Percentiles rank a stretch among this genome's conserved stretches.
Conservation (phyloP, 2,888 invertebrate species). For the Amphipoea oculea region DNA sequence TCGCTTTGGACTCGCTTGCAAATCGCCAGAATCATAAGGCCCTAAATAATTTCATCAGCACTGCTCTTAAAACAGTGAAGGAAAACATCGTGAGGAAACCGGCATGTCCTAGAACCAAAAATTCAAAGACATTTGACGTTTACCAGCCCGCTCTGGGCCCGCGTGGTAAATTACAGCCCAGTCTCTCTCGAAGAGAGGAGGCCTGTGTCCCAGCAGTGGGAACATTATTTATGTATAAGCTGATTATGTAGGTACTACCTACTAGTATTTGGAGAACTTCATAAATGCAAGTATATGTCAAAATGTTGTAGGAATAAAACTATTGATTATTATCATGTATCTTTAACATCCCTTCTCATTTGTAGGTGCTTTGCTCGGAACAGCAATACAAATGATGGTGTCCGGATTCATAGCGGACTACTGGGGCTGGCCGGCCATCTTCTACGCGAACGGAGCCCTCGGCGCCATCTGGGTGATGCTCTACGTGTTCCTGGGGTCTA, state of each 20-base stretch:
- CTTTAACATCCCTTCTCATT: conserved; percentile 29
- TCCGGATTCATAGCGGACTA: conserved; percentile 83
- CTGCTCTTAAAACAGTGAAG: too few relatives aligned
- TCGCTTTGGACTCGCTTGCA: too few relatives aligned
- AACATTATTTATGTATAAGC: background rate
- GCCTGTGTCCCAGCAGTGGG: background rate
- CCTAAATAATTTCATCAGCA: too few relatives aligned
- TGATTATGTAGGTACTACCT: too few relatives aligned
- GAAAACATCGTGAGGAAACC: too few relatives aligned
- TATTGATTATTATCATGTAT: background rate
- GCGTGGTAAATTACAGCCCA: too few relatives aligned
- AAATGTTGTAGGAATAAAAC: background rate
- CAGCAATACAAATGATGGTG: conserved; percentile 89
- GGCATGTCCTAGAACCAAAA: too few relatives aligned
- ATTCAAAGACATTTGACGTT: too few relatives aligned
- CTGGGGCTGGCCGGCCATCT: conserved; percentile 93
- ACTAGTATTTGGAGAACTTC: too few relatives aligned
- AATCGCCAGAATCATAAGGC: too few relatives aligned
- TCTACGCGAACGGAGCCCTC: conserved; percentile 91
- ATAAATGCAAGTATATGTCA: background rate
- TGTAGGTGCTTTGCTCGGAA: conserved; percentile 90
- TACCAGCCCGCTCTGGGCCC: background rate
- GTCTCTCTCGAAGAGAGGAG: background rate
- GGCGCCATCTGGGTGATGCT: conserved; percentile 89
- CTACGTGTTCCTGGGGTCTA: conserved; percentile 91